A percentile compares a stretch with the other conserved stretches of the same genome.
phyloP scores from a whole-genome alignment of 2,888 invertebrate genomes.

The Linnaemya tessellans region DNA sequence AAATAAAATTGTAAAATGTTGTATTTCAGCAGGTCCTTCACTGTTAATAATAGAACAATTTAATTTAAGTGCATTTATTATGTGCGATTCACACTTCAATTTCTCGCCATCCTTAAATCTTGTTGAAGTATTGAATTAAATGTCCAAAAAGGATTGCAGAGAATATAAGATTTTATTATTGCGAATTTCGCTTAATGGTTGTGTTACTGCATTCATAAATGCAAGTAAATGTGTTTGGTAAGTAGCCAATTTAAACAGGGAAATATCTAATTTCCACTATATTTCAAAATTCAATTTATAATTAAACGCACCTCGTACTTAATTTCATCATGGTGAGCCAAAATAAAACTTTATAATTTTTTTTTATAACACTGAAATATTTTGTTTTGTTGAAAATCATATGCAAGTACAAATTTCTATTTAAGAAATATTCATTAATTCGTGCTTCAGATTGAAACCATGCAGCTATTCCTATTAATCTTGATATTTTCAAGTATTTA shows the following conservation, averaged over 20 bases:
- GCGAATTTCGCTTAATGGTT: constrained; percentile 29
- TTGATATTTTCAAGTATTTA: no score
- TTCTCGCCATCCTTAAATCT: not conserved
- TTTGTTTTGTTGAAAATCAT: no score
- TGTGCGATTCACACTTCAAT: constrained; percentile 12
- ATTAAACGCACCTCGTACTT: no score
- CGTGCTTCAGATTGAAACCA: no score
- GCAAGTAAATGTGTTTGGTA: not conserved
- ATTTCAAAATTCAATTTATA: no score
- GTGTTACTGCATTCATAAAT: not conserved
- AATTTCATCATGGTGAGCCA: no score
- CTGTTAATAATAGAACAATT: constrained; percentile 37
- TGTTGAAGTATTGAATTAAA: not conserved
- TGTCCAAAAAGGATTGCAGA: not conserved
- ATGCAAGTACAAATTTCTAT: no score
- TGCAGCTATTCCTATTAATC: no score
- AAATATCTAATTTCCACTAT: not conserved
- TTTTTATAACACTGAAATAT: no score
- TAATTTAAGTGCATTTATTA: constrained; percentile 13
- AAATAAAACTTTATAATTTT: no score
- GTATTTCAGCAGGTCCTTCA: constrained; percentile 34
- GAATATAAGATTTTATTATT: not conserved
- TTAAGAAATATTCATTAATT: no score
- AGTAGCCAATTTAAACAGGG: not conserved
- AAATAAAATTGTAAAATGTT: constrained; percentile 17